Evolutionary conservation across 92 coral and sea anemone species (phyloP), one percentile per base, ranked within the genome.

Genomic region (Epizoanthus illoricatus): DNA sequence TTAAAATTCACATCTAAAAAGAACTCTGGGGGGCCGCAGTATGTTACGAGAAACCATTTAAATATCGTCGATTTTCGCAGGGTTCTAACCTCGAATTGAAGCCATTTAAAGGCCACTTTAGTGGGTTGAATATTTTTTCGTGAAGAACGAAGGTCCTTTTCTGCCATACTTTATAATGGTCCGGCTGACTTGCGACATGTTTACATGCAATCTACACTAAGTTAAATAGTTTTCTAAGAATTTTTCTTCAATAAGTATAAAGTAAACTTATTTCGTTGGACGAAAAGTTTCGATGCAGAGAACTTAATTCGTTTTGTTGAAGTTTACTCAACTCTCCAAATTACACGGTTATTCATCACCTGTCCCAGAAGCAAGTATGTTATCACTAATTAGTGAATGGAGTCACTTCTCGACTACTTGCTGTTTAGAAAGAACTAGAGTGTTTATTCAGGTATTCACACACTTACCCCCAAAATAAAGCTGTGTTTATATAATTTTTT

Each of bases 141-240:
- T 8, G 12, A n/a, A 4, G 17, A 45, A 52, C 52, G 42, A n/a
- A 69, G 20, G 47, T 15, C 54, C n/a, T 17, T 69, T 41, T 36
- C 18, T 71, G 28, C 47, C 5, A 66, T 13, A 20, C 36, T 33
- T 5, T 19, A 33, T 16, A 2, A 21, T 65, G 18, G 19, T 66
- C 45, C 56, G n/a, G 5, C 7, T 23, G 71, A 78, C 71, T 62
- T 23, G 43, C 16, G 57, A n/a, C 45, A 39, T 61, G 81, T 76
- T 76, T 60, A 64, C 21, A 41, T 47, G 18, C 2, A 16, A 5
- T 78, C 70, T 47, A 10, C 40, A 15, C 70, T 63, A 42, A 39
- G 82, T 13, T 78, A 61, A 78, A 62, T 62, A 78, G 82, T 78
- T 78, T 63, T 23, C 59, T 11, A 63, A 63, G 82, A 78, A 63